Percentiles rank a stretch among this genome's conserved stretches.
Conservation (phyloP, 2,113 vertebrate species). For the Poecile atricapillus region DNA sequence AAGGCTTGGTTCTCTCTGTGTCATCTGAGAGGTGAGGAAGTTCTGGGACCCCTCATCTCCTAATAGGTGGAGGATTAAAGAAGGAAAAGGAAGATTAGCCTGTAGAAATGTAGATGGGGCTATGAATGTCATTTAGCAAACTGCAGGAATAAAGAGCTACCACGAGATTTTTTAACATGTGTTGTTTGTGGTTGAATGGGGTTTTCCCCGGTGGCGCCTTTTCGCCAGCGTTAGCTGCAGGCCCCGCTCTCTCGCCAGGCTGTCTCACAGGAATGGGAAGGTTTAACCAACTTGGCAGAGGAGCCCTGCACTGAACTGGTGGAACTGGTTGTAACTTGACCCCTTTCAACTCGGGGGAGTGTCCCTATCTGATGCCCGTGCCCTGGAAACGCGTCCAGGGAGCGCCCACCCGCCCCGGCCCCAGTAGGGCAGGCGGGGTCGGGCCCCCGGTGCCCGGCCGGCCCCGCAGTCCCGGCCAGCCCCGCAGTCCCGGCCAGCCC, state of each 20-base stretch:
- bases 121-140: neutral
- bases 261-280: neutral
- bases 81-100: neutral
- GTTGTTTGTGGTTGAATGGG: neutral
- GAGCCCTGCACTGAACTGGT: slow-evolving; percentile 55
- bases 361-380: slow-evolving; percentile 43
- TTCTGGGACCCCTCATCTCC: neutral
- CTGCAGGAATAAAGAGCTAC: neutral
- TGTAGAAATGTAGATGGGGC: neutral
- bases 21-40: neutral
- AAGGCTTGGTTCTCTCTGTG: neutral
- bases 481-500: neutral
- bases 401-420: neutral
- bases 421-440: neutral
- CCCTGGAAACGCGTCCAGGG: slow-evolving; percentile 39
- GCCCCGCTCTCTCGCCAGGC: neutral
- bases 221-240: neutral
- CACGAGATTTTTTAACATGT: neutral
- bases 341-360: slow-evolving; percentile 59
- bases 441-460: neutral
- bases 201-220: neutral
- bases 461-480: neutral
- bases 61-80: neutral
- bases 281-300: neutral
- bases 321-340: slow-evolving; percentile 79